Percentiles rank a stretch among this genome's conserved stretches.
phyloP scores from a whole-genome alignment of 2,797 vertebrate species.

The Varecia variegata region DNA sequence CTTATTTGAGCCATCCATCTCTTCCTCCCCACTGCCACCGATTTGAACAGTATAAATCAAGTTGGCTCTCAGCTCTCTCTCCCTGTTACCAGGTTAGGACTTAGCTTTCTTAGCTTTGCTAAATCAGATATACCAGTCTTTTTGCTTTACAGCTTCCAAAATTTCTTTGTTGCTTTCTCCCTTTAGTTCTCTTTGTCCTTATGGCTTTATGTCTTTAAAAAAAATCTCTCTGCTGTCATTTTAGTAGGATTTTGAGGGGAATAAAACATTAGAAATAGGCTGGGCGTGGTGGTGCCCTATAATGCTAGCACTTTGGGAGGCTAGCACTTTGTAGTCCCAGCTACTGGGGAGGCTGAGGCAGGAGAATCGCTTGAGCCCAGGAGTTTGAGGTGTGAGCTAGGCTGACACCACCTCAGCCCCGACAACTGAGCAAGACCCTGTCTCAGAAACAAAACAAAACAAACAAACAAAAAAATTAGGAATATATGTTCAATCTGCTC shows the following conservation, averaged over 20 bases:
- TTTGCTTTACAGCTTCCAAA: not conserved
- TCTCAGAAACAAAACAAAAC: not conserved
- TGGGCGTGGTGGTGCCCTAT: not conserved
- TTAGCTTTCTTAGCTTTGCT: not conserved
- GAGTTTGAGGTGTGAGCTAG: not conserved
- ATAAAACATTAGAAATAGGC: not conserved
- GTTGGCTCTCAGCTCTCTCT: not conserved
- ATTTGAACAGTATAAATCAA: not conserved
- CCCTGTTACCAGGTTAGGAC: not conserved
- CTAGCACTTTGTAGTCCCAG: no score
- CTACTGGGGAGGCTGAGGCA: not conserved
- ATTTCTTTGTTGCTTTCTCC: not conserved
- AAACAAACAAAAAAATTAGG: not conserved
- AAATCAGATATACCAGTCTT: not conserved
- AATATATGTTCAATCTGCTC: not conserved
- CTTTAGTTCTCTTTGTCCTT: not conserved
- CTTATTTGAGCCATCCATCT: not conserved
- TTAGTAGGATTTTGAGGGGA: not conserved
- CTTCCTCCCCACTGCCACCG: not conserved
- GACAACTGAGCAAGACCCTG: not conserved
- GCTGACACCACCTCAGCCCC: not conserved
- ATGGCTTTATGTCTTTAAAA: not conserved
- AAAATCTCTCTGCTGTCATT: not conserved
- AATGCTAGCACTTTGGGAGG: not conserved
- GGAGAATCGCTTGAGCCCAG: not conserved